Base-by-base conservation (phyloP, 2,113 vertebrate species). In the Coregonus clupeaformis region DNA sequence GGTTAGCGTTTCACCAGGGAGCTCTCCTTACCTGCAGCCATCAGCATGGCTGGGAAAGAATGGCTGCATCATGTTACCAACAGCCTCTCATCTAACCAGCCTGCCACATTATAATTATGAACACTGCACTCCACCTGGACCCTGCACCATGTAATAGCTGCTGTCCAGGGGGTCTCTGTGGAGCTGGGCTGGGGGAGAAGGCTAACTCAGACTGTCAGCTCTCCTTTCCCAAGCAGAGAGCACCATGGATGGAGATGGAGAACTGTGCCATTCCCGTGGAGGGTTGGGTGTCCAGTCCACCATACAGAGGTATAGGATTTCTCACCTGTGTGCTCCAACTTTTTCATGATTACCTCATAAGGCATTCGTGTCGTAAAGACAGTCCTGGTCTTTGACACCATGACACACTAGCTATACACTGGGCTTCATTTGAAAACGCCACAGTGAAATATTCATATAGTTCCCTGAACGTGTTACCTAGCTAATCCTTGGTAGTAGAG, bases 11-110 rank as follows among this genome's bases (percentile, higher is more conserved):
- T 90, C 89, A 93, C 7, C 80, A 1, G 78, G 60, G 57, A 79
- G 88, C 86, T 93, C 90, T 80, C 82, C 83, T 91, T 92, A 90
- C 92, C 79, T 80, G 81, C 80, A 70, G 84, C 88, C 82, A 27
- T 90, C 88, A 88, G 85, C 80, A 66, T 55, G 30, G 49, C 74
- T 75, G 6, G 71, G 62, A 76, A 84, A 88, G 85, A 88, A 90
- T 78, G 80, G 79, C 85, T 72, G 90, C 82, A 68, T 93, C 89
- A 36, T 84, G 86, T 93, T 92, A 88, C 91, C 4, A 6, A 22
- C 1, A 71, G 80, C 84, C 83, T 91, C 90, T 91, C 89, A 82
- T 81, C 85, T 91, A 69, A 91, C 89, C 80, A 14, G 77, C 80
- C 82, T 68, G 79, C 65, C 80, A 77, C 85, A 75, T 86, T 81